Base-by-base conservation (phyloP, 2,888 invertebrate genomes). In the Rhabditoides inermis region DNA sequence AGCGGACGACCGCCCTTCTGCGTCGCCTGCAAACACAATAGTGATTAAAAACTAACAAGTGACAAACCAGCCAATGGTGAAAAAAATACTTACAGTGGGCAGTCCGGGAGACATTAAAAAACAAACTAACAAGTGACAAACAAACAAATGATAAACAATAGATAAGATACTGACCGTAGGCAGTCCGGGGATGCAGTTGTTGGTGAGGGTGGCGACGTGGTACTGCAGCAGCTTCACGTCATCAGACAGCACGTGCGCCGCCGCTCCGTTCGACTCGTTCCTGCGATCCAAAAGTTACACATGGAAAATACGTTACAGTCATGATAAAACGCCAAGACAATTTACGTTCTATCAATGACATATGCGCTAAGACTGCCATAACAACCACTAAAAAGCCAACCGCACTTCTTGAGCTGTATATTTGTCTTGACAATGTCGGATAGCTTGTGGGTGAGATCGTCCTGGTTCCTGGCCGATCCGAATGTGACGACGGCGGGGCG, bases 131-230 rank as follows among this genome's bases (percentile, higher is more conserved):
- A 7, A 47, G 36, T n/a, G 26, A 15, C 30, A 26, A 50, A n/a
- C 12, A 47, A 30, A 22, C 15, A 15, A 15, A n/a, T n/a, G n/a
- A n/a, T n/a, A n/a, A n/a, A n/a, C n/a, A n/a, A n/a, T n/a, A n/a
- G n/a, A n/a, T n/a, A n/a, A n/a, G n/a, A n/a, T 22, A 12, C 45
- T 23, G 39, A 76, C 75, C 48, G 73, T 73, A 6, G 92, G 92
- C 84, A 94, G 85, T 0, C 95, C 94, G 37, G 98, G 98, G 86
- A 95, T 90, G 72, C 95, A 95, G 79, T 99, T 99, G 76, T 99
- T 98, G 1, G 91, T 87, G 63, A 99, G 82, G 2, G 98, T 99
- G 1, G 95, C 92, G 2, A 94, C 94, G 78, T 99, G 98, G 76
- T 90, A 99, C 78, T 99, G 98, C 61, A 99, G 79, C 87, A 95